Evolutionary conservation across 2,113 vertebrate genomes (phyloP).

Genomic region (Hemiscyllium ocellatum): DNA sequence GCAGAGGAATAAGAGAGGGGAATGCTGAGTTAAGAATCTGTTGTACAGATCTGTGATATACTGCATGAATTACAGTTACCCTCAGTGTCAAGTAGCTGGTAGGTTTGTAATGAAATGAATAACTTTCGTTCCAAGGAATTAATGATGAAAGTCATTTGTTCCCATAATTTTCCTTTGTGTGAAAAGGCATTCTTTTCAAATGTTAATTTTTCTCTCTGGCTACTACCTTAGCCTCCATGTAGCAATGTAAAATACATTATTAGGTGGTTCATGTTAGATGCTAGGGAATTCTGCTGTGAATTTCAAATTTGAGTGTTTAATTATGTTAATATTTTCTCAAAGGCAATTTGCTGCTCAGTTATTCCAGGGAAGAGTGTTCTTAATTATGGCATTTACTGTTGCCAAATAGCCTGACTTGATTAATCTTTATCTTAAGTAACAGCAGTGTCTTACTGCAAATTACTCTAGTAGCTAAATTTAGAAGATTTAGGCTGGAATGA

Average conservation of each 20-base stretch:
- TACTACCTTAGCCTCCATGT: background rate
- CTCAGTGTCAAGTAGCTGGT: background rate
- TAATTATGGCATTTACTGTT: conserved; percentile 13
- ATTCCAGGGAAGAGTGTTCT: background rate
- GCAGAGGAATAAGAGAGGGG: background rate
- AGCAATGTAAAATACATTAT: background rate
- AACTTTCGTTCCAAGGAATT: background rate
- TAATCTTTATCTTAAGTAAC: background rate
- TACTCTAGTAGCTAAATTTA: background rate
- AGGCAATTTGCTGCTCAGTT: background rate
- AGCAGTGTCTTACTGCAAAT: background rate
- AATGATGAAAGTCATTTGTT: background rate
- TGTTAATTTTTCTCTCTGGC: background rate
- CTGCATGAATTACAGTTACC: background rate
- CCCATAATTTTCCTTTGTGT: background rate
- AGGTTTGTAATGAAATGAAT: background rate
- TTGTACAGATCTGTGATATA: background rate
- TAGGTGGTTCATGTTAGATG: background rate
- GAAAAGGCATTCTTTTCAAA: background rate
- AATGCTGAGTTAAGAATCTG: background rate
- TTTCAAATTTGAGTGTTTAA: background rate
- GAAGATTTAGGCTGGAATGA: background rate
- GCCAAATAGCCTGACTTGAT: background rate
- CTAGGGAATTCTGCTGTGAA: background rate
- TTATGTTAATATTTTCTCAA: background rate